Evolutionary conservation across 2,113 vertebrate species (phyloP).

Genomic region (Aegithalos caudatus): DNA sequence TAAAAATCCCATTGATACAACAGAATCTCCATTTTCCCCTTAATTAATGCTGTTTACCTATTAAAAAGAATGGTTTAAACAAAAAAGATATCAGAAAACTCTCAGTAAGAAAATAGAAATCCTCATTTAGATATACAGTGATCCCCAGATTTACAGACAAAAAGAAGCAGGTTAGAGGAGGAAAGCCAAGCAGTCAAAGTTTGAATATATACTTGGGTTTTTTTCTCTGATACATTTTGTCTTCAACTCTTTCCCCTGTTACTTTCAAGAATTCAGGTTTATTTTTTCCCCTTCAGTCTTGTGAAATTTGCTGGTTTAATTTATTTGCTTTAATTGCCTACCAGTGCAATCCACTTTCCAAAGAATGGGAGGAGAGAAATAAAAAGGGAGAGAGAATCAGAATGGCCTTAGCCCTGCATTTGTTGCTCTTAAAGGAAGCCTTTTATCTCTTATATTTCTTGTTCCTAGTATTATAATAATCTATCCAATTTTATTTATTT

Average conservation of each 20-base stretch:
- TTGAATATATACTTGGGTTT: background rate
- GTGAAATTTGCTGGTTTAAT: background rate
- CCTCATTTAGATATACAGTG: background rate
- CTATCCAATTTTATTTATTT: background rate
- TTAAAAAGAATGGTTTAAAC: background rate
- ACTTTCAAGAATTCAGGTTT: background rate
- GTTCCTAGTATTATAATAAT: background rate
- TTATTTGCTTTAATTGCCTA: background rate
- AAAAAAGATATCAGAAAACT: background rate
- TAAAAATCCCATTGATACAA: background rate
- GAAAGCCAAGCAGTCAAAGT: background rate
- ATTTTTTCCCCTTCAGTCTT: background rate
- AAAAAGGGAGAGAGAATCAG: background rate
- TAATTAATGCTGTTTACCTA: background rate
- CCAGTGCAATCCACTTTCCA: background rate
- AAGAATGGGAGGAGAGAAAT: background rate
- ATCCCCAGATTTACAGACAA: background rate
- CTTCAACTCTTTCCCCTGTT: background rate
- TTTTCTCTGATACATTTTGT: background rate
- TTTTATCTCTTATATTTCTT: background rate
- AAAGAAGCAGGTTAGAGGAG: background rate
- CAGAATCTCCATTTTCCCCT: background rate
- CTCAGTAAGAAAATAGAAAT: background rate
- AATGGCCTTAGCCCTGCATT: background rate
- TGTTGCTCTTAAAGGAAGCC: background rate